phyloP scores from a whole-genome alignment of 1,140 invertebrate genomes.

The Hydropsyche tenuis region DNA sequence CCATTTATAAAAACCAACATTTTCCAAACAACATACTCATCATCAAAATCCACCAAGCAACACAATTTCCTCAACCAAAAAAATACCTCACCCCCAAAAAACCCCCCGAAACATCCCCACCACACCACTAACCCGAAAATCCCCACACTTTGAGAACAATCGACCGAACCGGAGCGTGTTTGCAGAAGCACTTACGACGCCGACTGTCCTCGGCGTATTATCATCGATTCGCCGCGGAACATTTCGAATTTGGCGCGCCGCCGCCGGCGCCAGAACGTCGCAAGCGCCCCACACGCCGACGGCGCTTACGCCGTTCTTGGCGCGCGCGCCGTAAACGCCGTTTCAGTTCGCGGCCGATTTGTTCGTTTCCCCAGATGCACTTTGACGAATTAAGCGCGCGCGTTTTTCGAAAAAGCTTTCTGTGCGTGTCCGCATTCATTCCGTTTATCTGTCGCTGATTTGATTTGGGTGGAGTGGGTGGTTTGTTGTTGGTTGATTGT shows the following conservation, averaged over 20 bases:
- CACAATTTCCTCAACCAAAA: too few relatives aligned
- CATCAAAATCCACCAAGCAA: too few relatives aligned
- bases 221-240: slow-evolving; percentile 36
- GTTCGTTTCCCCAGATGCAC: slow-evolving; percentile 25
- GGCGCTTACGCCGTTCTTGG: slow-evolving; percentile 17
- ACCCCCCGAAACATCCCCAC: too few relatives aligned
- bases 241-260: slow-evolving; percentile 31
- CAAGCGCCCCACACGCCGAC: not conserved
- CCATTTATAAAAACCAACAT: too few relatives aligned
- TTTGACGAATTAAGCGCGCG: not conserved
- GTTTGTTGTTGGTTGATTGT: too few relatives aligned
- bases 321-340: slow-evolving; percentile 19
- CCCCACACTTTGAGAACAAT: not conserved
- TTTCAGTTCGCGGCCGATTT: slow-evolving; percentile 26
- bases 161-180: not conserved
- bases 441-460: not conserved
- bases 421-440: too few relatives aligned
- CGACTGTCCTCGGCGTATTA: slow-evolving; percentile 30
- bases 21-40: too few relatives aligned
- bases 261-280: not conserved
- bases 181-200: slow-evolving; percentile 34
- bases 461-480: too few relatives aligned
- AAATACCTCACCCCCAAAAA: too few relatives aligned
- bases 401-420: not conserved
- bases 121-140: too few relatives aligned